Base-by-base conservation (phyloP, 2,888 invertebrate genomes). In the Rhynchonema sp. region DNA sequence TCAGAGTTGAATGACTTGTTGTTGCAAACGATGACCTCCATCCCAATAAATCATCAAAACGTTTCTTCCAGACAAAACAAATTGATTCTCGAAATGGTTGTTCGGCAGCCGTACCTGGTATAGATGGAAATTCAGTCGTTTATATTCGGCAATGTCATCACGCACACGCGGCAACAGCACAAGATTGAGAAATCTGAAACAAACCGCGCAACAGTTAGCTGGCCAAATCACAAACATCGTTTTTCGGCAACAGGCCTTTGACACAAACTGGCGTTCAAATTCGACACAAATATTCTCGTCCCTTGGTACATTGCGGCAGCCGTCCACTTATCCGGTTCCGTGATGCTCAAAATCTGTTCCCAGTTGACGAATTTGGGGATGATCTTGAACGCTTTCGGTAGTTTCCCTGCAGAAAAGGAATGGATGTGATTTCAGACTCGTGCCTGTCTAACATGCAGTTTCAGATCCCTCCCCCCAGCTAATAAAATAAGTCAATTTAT, bases 351-450 rank as follows among this genome's bases (percentile, higher is more conserved):
- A 30, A 75, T 72, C 73, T 78, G 69, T 60, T 71, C 71, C 71
- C 63, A 71, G 66, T 71, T 71, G 46, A 66, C 64, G 60, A 94
- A 78, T 72, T 83, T 83, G 1, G 96, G 96, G 63, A 98, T 82
- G 70, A 92, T 84, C 80, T 99, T 98, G 74, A 98, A 96, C 1
- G 94, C 91, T 75, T 98, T 96, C 0, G 98, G 98, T 46, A 99
- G 78, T 78, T 91, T 92, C 28, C n/a, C n/a, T n/a, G n/a, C n/a
- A n/a, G n/a, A n/a, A n/a, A n/a, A n/a, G n/a, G n/a, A n/a, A n/a
- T n/a, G n/a, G n/a, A n/a, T n/a, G n/a, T n/a, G n/a, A n/a, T n/a
- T n/a, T n/a, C n/a, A n/a, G n/a, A n/a, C n/a, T n/a, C n/a, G n/a
- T n/a, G n/a, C n/a, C n/a, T n/a, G n/a, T n/a, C n/a, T n/a, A n/a